These are phyloP conservation scores for Sapayoa aenigma DNA, from an alignment of 2,113 vertebrate genomes.

Conservation along the genomic window DNA sequence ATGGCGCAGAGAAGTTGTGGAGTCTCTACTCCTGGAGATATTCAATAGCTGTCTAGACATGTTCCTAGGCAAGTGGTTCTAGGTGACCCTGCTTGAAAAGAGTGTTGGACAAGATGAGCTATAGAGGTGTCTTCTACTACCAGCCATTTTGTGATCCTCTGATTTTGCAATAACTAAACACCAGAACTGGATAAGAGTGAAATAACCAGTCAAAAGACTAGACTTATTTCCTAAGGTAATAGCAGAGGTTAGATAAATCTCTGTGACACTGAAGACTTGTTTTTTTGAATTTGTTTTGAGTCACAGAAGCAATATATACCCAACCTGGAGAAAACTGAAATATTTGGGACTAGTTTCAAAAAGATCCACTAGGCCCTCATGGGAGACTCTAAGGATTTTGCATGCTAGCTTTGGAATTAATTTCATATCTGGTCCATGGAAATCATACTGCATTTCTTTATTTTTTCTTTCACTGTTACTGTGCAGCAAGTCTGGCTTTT, in stretches of 20 bases:
- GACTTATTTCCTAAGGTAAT: neutral
- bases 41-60: neutral
- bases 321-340: neutral
- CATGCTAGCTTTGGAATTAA: neutral
- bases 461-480: neutral
- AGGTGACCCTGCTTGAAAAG: neutral
- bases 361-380: neutral
- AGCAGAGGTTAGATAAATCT: neutral
- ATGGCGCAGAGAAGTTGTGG: neutral
- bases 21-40: neutral
- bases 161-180: neutral
- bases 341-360: neutral
- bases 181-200: neutral
- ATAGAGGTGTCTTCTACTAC: neutral
- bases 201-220: neutral
- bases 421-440: neutral
- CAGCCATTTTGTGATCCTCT: neutral
- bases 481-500: neutral
- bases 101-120: fast-evolving
- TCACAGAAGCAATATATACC: neutral
- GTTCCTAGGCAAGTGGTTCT: fast-evolving
- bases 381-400: neutral
- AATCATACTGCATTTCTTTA: neutral
- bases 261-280: neutral
- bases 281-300: neutral